Conservation (phyloP, 2,888 invertebrate genomes). For the Drosophila kanekoi region DNA sequence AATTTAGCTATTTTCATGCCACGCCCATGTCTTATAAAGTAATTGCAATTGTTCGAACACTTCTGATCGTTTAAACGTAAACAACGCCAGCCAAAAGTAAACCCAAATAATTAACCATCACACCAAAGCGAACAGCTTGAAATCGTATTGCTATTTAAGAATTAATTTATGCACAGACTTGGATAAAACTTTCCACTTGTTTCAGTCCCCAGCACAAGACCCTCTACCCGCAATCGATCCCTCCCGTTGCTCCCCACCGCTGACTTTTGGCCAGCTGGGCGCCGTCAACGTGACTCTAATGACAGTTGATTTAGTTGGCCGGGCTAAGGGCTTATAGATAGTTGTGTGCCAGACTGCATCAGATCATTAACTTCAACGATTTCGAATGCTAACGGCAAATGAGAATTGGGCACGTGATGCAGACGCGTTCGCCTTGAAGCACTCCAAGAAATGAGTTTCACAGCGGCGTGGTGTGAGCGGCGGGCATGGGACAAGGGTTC, state of each 20-base stretch:
- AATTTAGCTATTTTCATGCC: background rate
- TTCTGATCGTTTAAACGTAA: slow-evolving; percentile 35
- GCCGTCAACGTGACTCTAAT: slow-evolving; percentile 59
- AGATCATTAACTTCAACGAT: slow-evolving; percentile 77
- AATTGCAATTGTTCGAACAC: slow-evolving; percentile 25
- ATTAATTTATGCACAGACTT: slow-evolving; percentile 72
- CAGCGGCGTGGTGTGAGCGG: background rate
- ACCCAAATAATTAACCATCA: slow-evolving; percentile 64
- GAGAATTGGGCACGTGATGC: slow-evolving; percentile 72
- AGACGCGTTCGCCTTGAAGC: slow-evolving; percentile 50
- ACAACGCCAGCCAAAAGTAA: slow-evolving; percentile 22
- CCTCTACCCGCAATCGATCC: no score
- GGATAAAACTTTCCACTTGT: slow-evolving; percentile 32
- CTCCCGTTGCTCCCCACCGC: background rate
- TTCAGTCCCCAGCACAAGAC: background rate
- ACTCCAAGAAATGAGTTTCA: slow-evolving; percentile 61
- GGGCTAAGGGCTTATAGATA: slow-evolving; percentile 52
- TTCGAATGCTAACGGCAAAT: slow-evolving; percentile 73
- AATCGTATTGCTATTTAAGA: slow-evolving; percentile 60
- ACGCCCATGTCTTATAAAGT: background rate
- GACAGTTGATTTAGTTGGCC: slow-evolving; percentile 71
- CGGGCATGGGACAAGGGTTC: background rate
- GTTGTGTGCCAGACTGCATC: slow-evolving; percentile 67
- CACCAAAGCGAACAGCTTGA: slow-evolving; percentile 24
- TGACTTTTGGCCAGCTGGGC: slow-evolving; percentile 50